Base-by-base conservation (phyloP, 2,113 vertebrate genomes). In the Plectropomus leopardus region DNA sequence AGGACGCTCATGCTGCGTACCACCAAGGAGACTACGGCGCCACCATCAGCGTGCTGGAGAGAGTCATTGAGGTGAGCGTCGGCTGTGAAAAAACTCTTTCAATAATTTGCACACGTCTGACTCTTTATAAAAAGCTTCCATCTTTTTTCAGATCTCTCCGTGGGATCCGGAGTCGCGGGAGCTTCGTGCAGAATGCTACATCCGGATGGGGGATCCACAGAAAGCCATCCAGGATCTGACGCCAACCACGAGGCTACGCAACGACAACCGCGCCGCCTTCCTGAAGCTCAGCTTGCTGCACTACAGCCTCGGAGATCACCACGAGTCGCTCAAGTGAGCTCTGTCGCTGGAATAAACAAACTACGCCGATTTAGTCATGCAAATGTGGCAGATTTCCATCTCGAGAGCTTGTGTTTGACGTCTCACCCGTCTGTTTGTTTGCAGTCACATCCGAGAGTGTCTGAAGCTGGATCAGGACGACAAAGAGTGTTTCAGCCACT, bases 391-490 rank as follows among this genome's bases (percentile, higher is more conserved):
- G 8, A 40, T 61, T 76, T 50, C 34, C 34, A 66, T 71, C 15
- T 30, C 3, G 9, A 26, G 23, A 13, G 54, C 24, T 1, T 42
- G 24, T 19, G 5, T 48, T 14, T 30, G 14, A 8, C 7, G 15
- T 53, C 32, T 19, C 36, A 0, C n/a, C 11, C 24, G 0, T 68
- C 21, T 53, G 45, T 59, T 50, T 68, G 19, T 5, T 6, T 36
- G 7, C 88, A 96, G 96, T 72, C 94, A 96, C 72, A 86, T 96
- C 15, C 88, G 96, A 8, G 96, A 96, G 74, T 96, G 96, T 86
- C 88, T 96, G 84, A 96, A 95, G 87, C 91, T 96, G 13, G 96
- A 96, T 86, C 96, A 96, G 90, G 96, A 96, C 0, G 96, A 96
- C 80, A 95, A 95, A 26, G 94, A 95, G 53, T 96, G 96, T 82